Conservation (phyloP, 2,113 vertebrate genomes). For the Nothobranchius kuhntae region DNA sequence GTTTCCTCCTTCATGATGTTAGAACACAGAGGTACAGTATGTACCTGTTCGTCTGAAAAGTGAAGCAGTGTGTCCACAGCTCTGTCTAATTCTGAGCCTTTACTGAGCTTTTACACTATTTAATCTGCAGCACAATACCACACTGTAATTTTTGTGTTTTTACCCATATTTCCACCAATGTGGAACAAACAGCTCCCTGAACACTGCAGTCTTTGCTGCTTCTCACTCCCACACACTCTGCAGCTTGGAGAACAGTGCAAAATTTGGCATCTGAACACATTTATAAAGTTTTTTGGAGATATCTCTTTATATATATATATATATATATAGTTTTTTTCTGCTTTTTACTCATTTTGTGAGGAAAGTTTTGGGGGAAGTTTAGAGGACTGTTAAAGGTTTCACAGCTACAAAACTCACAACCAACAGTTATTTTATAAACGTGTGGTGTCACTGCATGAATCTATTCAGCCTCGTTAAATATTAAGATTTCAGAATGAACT, state of each 20-base stretch:
- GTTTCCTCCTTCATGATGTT: not conserved
- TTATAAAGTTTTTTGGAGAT: not conserved
- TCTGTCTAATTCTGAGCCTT: not conserved
- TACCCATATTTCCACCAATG: constrained; percentile 12
- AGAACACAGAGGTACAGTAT: not conserved
- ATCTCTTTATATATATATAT: no score
- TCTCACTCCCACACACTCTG: constrained; percentile 26
- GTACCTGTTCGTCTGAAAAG: constrained; percentile 10
- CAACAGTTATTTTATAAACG: not conserved
- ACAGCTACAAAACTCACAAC: not conserved
- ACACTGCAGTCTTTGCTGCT: constrained; percentile 11
- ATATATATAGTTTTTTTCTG: not conserved
- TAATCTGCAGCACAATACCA: constrained; percentile 12
- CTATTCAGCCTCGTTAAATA: not conserved
- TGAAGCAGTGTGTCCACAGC: constrained; percentile 1
- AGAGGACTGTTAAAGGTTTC: not conserved
- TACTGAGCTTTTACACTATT: constrained; percentile 8
- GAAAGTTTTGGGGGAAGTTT: not conserved
- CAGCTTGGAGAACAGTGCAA: not conserved
- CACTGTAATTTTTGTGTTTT: constrained; percentile 17
- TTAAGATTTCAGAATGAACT: not conserved
- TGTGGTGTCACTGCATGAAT: not conserved
- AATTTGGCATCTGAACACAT: not conserved
- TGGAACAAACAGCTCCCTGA: constrained; percentile 13
- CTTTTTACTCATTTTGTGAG: not conserved